Base-by-base conservation (phyloP, 2,888 invertebrate species). In the Malthinus seriepunctatus region DNA sequence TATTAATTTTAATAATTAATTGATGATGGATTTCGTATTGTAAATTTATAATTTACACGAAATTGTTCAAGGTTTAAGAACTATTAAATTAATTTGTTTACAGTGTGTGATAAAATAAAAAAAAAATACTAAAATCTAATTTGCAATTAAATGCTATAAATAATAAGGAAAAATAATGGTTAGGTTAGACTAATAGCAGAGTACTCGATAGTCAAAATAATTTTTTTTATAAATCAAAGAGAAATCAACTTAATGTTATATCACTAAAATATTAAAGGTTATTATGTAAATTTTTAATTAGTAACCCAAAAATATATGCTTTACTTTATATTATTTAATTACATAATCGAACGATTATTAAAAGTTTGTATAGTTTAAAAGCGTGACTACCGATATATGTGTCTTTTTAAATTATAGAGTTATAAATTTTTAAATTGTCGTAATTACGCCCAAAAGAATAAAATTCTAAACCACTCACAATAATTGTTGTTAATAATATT, bases 321-420 rank as follows among this genome's bases (percentile, higher is more conserved):
- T 42, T 42, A 42, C 39, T 42, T 42, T 42, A 42, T 42, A 42
- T 42, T 42, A 42, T 42, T 42, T 42, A 42, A 42, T 42, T 42
- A 42, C 23, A 42, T 15, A 42, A 42, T 23, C 23, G 23, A 23
- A 23, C 23, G 23, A 23, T 23, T 23, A 23, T 23, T 23, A 23
- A 23, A 23, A 23, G 23, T 23, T 23, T 23, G 23, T 23, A 23
- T 23, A 23, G 23, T 23, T 23, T 42, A 42, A 42, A 42, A 42
- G 39, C 39, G 39, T 42, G 39, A 42, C 39, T 23, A 42, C 15
- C 8, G 23, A 14, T 23, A 42, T 42, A 12, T 42, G 12, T 42
- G 39, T 15, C 39, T 42, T 23, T 42, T 42, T 42, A 42, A 23
- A 42, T 42, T 42, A 42, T 42, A 42, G n/a, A 9, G 39, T 42